Evolutionary conservation across 1,140 invertebrate species (phyloP), one percentile per base, ranked within the genome.

Genomic region (Drosophila nigrodunni): DNA sequence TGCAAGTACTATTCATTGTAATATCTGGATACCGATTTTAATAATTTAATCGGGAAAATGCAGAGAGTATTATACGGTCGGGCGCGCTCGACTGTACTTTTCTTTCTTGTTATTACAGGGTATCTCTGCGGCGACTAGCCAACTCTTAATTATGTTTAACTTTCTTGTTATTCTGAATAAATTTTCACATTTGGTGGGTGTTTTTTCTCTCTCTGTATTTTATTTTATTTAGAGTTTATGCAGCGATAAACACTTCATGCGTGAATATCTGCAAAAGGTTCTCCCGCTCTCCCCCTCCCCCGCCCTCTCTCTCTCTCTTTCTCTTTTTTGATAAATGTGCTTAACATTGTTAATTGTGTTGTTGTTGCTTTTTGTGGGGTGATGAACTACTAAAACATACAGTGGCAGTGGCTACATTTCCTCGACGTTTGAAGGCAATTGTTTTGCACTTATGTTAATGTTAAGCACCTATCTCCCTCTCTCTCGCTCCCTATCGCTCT

Each of bases 171-270:
- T 70, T 85, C 74, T 46, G 79, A 77, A 70, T 82, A 65, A 11
- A 88, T 79, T 87, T 82, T 68, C 62, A 74, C 67, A 83, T 65
- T 67, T 80, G 57, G 86, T 82, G 81, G 72, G 75, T 89, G 86
- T 87, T 81, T 74, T 76, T 54, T 34, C 15, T 50, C 25, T 30
- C 25, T 30, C 25, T 47, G 13, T 21, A n/a, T 30, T 21, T 21
- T 21, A n/a, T 50, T 9, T 21, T 21, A n/a, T 69, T 67, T 73
- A 11, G 61, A 74, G 69, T 73, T 90, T 81, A 68, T 78, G 54
- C 81, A 78, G 86, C 81, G 85, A 89, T 89, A 89, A 89, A 85
- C 85, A 89, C 85, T 85, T 89, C 85, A 89, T 90, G 85, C 86
- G 85, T 89, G 86, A 89, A 89, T 89, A 89, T 89, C 85, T 79